These are phyloP conservation scores for Pristionchus fissidentatus DNA, from an alignment of 2,888 invertebrate genomes.

Conservation along the genomic window DNA sequence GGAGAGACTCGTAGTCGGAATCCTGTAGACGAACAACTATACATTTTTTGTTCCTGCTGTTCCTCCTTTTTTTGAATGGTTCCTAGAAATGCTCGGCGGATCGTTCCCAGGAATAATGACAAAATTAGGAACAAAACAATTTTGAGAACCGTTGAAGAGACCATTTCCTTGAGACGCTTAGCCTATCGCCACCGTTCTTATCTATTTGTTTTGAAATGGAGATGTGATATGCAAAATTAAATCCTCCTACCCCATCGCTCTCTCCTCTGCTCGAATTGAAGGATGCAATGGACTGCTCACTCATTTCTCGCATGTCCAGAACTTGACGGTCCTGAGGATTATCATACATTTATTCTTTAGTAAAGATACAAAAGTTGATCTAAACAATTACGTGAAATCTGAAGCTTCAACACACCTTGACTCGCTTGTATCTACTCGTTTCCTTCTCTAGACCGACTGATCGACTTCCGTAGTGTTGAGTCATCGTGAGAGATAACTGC, in stretches of 20 bases:
- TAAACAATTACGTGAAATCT: neutral
- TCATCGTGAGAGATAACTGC: constrained; percentile 39
- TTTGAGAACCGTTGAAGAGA: neutral
- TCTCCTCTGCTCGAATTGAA: constrained; percentile 36
- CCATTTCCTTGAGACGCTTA: too few relatives aligned
- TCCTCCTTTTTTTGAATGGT: too few relatives aligned
- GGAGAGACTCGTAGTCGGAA: constrained; percentile 47
- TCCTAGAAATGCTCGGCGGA: too few relatives aligned
- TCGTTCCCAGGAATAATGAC: too few relatives aligned
- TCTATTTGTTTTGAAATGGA: too few relatives aligned
- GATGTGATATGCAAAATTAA: neutral
- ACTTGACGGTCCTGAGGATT: neutral
- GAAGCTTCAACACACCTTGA: constrained; percentile 4
- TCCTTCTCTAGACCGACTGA: constrained; percentile 27
- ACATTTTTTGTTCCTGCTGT: too few relatives aligned
- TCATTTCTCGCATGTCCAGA: neutral
- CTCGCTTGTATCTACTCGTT: constrained; percentile 37
- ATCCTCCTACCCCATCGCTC: constrained; percentile 39
- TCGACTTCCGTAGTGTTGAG: constrained; percentile 33
- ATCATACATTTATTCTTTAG: neutral
- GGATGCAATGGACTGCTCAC: constrained; percentile 16
- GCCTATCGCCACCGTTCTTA: too few relatives aligned
- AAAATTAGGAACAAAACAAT: too few relatives aligned
- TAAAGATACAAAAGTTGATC: neutral
- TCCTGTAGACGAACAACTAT: constrained; percentile 16